Conservation (phyloP, 2,797 vertebrate species). For the Lepus townsendii region DNA sequence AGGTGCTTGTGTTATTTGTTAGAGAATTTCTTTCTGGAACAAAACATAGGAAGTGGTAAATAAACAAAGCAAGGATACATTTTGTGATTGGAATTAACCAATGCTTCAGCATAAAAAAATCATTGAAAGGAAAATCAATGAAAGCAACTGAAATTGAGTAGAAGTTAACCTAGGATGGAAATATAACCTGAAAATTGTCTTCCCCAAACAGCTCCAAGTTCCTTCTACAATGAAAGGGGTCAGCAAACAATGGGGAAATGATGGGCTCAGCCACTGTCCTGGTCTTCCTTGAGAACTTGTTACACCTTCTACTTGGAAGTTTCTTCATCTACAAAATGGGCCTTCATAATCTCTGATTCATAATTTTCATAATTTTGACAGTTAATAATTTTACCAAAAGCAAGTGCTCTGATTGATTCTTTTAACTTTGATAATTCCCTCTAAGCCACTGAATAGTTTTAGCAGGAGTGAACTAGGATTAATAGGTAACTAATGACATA, state of each 20-base stretch:
- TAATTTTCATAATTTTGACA: not conserved
- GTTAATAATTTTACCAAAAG: slow-evolving; percentile 3
- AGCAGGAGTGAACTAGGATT: not conserved
- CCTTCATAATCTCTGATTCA: not conserved
- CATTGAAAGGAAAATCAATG: not conserved
- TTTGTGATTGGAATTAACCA: not conserved
- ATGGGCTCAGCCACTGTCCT: not conserved
- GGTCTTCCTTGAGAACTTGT: not conserved
- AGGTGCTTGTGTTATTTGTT: not conserved
- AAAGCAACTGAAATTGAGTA: not conserved
- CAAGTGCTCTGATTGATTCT: not conserved
- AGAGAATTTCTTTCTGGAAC: slow-evolving; percentile 39
- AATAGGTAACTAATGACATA: not conserved
- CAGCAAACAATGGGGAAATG: not conserved
- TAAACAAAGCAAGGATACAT: not conserved
- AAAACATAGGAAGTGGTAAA: not conserved
- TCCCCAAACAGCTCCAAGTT: not conserved
- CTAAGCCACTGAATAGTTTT: not conserved
- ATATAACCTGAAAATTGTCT: not conserved
- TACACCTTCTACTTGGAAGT: not conserved
- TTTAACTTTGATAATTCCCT: not conserved
- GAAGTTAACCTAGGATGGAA: not conserved
- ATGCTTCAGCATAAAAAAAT: not conserved
- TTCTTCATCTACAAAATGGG: not conserved
- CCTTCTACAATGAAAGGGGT: accelerated